Conservation (phyloP, 2,113 vertebrate genomes). For the Polyodon spathula region DNA sequence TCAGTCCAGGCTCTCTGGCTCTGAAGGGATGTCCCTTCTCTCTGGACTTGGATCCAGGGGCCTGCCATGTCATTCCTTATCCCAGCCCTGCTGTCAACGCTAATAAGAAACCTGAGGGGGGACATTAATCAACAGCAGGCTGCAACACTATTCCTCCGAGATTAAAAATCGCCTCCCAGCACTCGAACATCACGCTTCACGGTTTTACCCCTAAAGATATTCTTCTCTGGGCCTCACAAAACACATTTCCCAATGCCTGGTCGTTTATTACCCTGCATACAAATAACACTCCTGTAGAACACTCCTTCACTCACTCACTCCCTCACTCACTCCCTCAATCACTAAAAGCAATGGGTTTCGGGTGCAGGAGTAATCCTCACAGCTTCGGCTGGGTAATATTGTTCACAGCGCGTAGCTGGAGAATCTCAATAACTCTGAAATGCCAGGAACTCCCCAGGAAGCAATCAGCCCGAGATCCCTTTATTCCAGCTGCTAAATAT, state of each 20-base stretch:
- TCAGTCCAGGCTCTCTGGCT: not conserved
- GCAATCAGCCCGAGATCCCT: not conserved
- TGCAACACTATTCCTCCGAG: not conserved
- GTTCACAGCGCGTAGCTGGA: not conserved
- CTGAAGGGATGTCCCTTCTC: not conserved
- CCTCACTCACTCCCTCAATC: not conserved
- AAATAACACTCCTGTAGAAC: too few relatives aligned
- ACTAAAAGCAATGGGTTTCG: not conserved
- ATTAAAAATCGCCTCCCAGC: not conserved
- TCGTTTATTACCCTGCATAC: too few relatives aligned
- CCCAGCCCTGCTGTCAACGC: not conserved
- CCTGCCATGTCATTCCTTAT: not conserved
- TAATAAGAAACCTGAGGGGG: not conserved
- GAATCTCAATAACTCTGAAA: conserved; percentile 1
- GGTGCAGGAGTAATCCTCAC: not conserved
- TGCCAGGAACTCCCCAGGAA: conserved; percentile 12
- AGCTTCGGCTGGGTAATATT: not conserved
- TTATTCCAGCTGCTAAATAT: conserved; percentile 13
- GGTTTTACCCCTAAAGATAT: not conserved
- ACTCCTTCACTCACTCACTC: not conserved
- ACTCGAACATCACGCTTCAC: not conserved
- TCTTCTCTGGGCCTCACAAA: too few relatives aligned
- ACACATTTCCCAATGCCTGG: too few relatives aligned
- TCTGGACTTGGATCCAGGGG: not conserved
- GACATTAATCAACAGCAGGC: not conserved